A percentile compares a stretch with the other conserved stretches of the same genome.
phyloP scores from a whole-genome alignment of 2,797 vertebrate genomes.

The Smutsia temminckii region DNA sequence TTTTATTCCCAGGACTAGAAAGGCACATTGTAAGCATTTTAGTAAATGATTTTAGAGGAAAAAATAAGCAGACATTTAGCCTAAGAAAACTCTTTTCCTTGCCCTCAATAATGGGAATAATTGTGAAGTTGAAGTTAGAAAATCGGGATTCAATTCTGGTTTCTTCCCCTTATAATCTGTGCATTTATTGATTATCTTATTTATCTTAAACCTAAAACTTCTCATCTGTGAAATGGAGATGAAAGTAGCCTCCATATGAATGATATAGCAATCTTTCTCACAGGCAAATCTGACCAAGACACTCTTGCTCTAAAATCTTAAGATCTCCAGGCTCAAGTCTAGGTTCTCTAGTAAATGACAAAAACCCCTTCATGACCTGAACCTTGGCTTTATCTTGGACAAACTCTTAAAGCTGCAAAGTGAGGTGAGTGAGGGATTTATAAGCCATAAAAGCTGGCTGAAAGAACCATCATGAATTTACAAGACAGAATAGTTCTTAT shows the following conservation, averaged over 20 bases:
- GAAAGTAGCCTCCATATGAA: neutral
- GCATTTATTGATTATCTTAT: neutral
- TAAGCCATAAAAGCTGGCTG: neutral
- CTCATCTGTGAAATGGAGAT: neutral
- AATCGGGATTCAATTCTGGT: neutral
- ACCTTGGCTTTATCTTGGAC: neutral
- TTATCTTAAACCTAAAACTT: neutral
- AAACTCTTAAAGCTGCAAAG: neutral
- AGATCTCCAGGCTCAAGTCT: neutral
- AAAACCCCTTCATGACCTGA: neutral
- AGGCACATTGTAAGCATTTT: neutral
- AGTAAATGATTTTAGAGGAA: neutral
- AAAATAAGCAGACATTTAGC: neutral
- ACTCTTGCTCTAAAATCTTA: neutral
- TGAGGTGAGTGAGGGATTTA: neutral
- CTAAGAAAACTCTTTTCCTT: neutral
- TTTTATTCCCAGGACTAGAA: neutral
- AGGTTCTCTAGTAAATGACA: neutral
- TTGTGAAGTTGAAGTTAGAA: constrained; percentile 6
- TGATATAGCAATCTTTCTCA: neutral
- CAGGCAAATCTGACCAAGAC: neutral
- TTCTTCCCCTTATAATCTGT: neutral
- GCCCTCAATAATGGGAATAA: neutral
- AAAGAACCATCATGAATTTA: neutral
- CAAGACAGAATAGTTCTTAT: neutral